phyloP scores from a whole-genome alignment of 2,888 invertebrate genomes.

The Drosophila borealis region DNA sequence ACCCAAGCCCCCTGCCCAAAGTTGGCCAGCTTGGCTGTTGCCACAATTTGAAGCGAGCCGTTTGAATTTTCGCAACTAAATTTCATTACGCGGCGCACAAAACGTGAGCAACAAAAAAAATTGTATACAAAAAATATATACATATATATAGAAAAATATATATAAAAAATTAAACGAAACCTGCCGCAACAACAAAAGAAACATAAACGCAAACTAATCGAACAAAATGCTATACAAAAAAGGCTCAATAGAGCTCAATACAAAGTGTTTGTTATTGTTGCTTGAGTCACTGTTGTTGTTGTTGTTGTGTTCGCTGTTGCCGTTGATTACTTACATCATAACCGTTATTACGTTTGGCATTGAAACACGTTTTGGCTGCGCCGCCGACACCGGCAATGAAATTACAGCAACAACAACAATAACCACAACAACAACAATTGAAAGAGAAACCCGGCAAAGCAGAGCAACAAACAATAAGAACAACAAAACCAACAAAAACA shows the following conservation, averaged over 20 bases:
- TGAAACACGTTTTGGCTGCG: constrained; percentile 73
- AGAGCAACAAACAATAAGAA: constrained; percentile 31
- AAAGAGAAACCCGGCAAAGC: constrained; percentile 59
- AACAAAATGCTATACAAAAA: constrained; percentile 42
- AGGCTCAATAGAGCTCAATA: constrained; percentile 25
- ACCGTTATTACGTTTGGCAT: constrained; percentile 81
- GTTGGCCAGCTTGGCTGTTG: constrained; percentile 48
- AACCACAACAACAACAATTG: constrained; percentile 35
- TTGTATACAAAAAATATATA: not conserved
- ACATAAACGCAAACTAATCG: constrained; percentile 61
- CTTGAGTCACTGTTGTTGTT: constrained; percentile 4
- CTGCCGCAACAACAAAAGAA: constrained; percentile 28
- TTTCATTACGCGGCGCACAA: constrained; percentile 60
- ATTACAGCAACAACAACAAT: constrained; percentile 58
- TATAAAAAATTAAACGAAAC: constrained; percentile 38
- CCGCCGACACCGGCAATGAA: constrained; percentile 73
- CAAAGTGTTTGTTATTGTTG: constrained; percentile 20
- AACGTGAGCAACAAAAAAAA: constrained; percentile 41
- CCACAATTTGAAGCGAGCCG: constrained; percentile 53
- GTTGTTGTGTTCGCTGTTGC: constrained; percentile 31
- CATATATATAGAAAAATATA: not conserved
- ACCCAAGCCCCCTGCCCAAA: constrained; percentile 28
- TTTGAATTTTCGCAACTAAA: constrained; percentile 71
- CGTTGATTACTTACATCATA: constrained; percentile 73
- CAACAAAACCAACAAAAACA: constrained; percentile 28